Percentiles rank a stretch among this genome's conserved stretches.
These are phyloP conservation scores for Machimus atricapillus DNA, from an alignment of 2,888 invertebrate species.

Conservation along the genomic window DNA sequence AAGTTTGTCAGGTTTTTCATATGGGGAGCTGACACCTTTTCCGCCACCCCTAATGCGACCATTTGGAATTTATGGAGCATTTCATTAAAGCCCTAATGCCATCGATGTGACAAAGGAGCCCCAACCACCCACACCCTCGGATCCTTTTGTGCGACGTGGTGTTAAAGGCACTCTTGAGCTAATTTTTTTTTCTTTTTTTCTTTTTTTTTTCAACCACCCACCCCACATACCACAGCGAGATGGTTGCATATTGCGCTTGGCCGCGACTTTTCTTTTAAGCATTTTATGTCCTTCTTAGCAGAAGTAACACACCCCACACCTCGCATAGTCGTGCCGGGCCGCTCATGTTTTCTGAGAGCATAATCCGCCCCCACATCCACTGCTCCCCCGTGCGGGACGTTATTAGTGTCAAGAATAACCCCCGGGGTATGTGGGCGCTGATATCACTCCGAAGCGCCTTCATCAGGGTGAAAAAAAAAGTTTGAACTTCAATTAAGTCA, in stretches of 20 bases:
- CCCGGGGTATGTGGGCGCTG: background rate
- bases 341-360: background rate
- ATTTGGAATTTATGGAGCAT: constrained; percentile 5
- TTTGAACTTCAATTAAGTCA: constrained; percentile 17
- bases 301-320: background rate
- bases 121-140: background rate
- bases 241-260: background rate
- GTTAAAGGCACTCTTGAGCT: background rate
- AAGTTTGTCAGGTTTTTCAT: background rate
- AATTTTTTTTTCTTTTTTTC: background rate
- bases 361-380: too few species aligned
- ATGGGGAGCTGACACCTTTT: background rate
- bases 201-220: background rate
- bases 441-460: background rate
- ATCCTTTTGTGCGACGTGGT: background rate
- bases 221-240: background rate
- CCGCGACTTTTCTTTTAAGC: background rate
- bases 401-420: constrained; percentile 1
- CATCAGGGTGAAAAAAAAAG: background rate
- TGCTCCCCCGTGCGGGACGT: background rate
- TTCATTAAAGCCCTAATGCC: background rate
- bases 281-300: background rate
- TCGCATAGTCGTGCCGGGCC: background rate
- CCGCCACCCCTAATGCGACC: background rate
- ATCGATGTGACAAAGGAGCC: background rate